Evolutionary conservation across 1,140 invertebrate genomes (phyloP).

Genomic region (Protaetia brevitarsis): DNA sequence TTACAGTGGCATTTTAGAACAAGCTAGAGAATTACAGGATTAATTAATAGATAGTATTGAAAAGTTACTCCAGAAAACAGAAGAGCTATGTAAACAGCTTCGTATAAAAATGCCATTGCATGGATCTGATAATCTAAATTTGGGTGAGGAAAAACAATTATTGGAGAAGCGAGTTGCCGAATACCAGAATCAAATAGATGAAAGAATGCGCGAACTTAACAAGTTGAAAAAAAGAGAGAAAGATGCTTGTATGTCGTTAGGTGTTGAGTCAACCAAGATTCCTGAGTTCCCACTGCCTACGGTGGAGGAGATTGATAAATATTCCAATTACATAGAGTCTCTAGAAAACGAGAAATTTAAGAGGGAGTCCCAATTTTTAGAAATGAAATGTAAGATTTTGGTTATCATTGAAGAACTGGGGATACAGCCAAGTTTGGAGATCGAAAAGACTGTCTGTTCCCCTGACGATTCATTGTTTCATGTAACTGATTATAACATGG

Average conservation of each 20-base stretch:
- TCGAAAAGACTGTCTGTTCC: conserved; percentile 54
- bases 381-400: conserved; percentile 53
- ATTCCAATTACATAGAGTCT: conserved; percentile 53
- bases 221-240: conserved; percentile 29
- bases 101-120: not conserved
- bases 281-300: conserved; percentile 52
- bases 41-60: not conserved
- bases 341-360: conserved; percentile 55
- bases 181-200: conserved; percentile 29
- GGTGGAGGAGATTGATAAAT: conserved; percentile 52
- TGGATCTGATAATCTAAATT: not conserved
- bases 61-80: not conserved
- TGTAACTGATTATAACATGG: conserved; percentile 56
- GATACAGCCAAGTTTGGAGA: conserved; percentile 53
- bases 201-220: conserved; percentile 27
- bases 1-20: not conserved
- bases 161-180: not conserved
- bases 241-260: conserved; percentile 46
- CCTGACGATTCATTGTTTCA: conserved; percentile 53
- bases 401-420: conserved; percentile 57
- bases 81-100: not conserved
- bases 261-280: conserved; percentile 49
- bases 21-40: not conserved
- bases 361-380: conserved; percentile 52
- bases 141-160: not conserved